A percentile compares a stretch with the other conserved stretches of the same genome.
Evolutionary conservation across 2,797 vertebrate genomes (phyloP).

Genomic region (Squalus acanthias): DNA sequence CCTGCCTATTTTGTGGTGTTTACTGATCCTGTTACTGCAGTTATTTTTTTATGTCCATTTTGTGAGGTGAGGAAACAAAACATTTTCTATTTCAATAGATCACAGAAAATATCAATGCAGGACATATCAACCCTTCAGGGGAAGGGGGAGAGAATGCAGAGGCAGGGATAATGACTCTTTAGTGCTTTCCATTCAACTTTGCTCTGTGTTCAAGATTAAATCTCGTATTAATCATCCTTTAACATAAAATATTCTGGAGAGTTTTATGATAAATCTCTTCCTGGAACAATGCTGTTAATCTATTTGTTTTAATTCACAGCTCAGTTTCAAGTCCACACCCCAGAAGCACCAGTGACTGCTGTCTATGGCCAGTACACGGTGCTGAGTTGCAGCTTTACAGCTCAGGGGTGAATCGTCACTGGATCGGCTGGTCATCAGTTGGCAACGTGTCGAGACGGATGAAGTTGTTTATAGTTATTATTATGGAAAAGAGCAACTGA

Average conservation of each 20-base stretch:
- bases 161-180: neutral
- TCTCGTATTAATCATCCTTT: neutral
- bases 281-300: neutral
- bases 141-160: neutral
- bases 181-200: neutral
- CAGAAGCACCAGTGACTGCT: slow-evolving; percentile 16
- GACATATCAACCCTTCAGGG: neutral
- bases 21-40: neutral
- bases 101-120: neutral
- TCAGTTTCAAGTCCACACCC: slow-evolving; percentile 38
- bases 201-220: neutral
- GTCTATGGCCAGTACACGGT: slow-evolving; percentile 38
- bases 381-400: slow-evolving; percentile 45
- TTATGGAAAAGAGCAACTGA: slow-evolving; percentile 42
- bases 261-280: neutral
- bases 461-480: slow-evolving; percentile 50
- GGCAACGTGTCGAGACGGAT: slow-evolving; percentile 42
- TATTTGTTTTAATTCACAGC: slow-evolving; percentile 31
- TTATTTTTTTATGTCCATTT: neutral
- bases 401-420: neutral
- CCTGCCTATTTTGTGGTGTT: neutral
- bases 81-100: neutral
- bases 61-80: no score
- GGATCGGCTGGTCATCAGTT: slow-evolving; percentile 42
- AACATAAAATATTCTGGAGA: neutral